Evolutionary conservation across 1,140 invertebrate genomes (phyloP).

Genomic region (Steinernema khuongi): DNA sequence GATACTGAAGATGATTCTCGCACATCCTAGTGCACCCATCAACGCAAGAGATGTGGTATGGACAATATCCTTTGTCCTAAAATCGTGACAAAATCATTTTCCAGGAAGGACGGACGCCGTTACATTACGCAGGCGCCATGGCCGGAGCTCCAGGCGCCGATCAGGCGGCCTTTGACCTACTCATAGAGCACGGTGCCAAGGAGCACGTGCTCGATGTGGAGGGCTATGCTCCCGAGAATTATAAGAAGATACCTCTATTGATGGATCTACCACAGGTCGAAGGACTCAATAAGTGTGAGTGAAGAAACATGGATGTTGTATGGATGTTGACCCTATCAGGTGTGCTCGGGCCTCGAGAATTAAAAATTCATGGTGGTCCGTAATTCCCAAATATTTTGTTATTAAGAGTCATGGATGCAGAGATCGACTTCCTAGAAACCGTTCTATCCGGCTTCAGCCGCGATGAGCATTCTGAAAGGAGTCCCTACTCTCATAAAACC

Average conservation of each 20-base stretch:
- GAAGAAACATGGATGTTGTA: no score
- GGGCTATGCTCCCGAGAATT: constrained; percentile 44
- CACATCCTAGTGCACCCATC: constrained; percentile 21
- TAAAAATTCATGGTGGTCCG: not conserved
- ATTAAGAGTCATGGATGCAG: no score
- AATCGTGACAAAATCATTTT: not conserved
- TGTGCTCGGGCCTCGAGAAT: not conserved
- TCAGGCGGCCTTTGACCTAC: constrained; percentile 43
- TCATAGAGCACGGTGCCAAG: constrained; percentile 46
- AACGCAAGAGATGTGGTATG: constrained; percentile 43
- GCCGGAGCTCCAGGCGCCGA: constrained; percentile 34
- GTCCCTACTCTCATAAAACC: no score
- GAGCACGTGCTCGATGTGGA: constrained; percentile 45
- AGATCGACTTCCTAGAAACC: no score
- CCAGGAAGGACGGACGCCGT: constrained; percentile 76
- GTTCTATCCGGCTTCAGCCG: no score
- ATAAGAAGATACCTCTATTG: constrained; percentile 36
- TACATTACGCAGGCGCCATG: constrained; percentile 79
- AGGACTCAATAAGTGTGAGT: constrained; percentile 48
- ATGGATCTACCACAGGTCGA: constrained; percentile 46
- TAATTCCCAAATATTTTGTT: no score
- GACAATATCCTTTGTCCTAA: not conserved
- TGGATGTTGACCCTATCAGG: not conserved
- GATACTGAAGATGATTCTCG: constrained; percentile 37
- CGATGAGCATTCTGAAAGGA: no score